Base-by-base conservation (phyloP, 1,140 invertebrate species). In the Bombus difficillimus region DNA sequence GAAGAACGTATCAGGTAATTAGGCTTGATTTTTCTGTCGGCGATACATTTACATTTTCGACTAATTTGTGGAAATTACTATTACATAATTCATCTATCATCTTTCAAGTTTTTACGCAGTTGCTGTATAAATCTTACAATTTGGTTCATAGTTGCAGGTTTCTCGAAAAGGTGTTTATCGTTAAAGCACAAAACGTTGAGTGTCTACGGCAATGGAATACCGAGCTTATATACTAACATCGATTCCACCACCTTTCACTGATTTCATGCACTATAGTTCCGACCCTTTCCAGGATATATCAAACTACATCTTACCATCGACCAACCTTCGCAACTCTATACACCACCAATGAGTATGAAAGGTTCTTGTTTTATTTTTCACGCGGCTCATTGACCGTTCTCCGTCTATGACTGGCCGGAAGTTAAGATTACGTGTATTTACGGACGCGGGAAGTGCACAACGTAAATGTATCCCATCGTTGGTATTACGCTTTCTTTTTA, bases 241-340 rank as follows among this genome's bases (percentile, higher is more conserved):
- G 88, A 91, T 92, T 92, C 92, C 91, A 93, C 92, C 91, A 93
- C 94, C 94, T 93, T 94, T 94, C 94, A 92, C 92, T 90, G 80
- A 74, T 80, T 83, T 84, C 81, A 86, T 87, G 28, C 62, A 13
- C 81, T 83, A 74, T 34, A 89, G 64, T 81, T 15, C 18, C 76
- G 75, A 86, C 74, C 57, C 83, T 88, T 89, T 83, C 85, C 72
- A 86, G 80, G 77, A 83, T 89, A 84, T 81, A 76, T 57, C 68
- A 76, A 66, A 34, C 43, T 37, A 53, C 64, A 69, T 62, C 43
- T 72, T n/a, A 18, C 69, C 64, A 80, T 57, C 66, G 25, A 25
- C 8, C 80, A 76, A 80, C 43, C 41, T 79, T 64, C 57, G 39
- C 47, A 68, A 88, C 53, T 81, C 0, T 69, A 82, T 12, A 12